Conservation (phyloP, 2,113 vertebrate species). For the Corythaeola cristata region DNA sequence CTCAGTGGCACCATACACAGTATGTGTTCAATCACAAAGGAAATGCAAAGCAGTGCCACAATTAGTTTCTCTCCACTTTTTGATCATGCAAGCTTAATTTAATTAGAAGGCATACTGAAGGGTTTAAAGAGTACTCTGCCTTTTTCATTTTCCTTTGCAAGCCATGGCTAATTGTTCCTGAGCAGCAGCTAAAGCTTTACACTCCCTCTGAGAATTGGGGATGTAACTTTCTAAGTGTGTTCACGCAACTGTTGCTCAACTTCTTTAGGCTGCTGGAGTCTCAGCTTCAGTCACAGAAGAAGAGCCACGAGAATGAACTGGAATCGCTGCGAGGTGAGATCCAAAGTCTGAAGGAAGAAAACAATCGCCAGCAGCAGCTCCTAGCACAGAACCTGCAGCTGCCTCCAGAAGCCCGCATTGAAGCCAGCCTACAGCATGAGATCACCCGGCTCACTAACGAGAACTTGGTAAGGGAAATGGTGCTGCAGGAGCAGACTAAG, state of each 20-base stretch:
- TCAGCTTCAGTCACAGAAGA: conserved; percentile 92
- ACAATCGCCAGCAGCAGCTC: conserved; percentile 96
- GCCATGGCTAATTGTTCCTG: conserved; percentile 39
- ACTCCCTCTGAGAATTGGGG: not conserved
- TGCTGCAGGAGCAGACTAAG: not conserved
- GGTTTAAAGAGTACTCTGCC: conserved; percentile 51
- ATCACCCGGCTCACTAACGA: conserved; percentile 97
- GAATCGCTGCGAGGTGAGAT: conserved; percentile 90
- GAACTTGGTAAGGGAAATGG: conserved; percentile 84
- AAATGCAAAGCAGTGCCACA: not conserved
- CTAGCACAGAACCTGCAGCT: conserved; percentile 97
- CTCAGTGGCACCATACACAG: not conserved
- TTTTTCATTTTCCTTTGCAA: conserved; percentile 56
- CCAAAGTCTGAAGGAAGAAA: conserved; percentile 95
- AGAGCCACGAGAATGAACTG: conserved; percentile 87
- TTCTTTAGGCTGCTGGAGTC: conserved; percentile 88
- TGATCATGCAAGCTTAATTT: conserved; percentile 26
- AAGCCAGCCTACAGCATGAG: conserved; percentile 97
- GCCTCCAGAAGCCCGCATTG: conserved; percentile 94
- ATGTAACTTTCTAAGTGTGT: not conserved
- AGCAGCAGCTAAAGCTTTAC: conserved; percentile 36
- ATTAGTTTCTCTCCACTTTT: not conserved
- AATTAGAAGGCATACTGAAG: conserved; percentile 48
- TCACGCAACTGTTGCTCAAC: not conserved
- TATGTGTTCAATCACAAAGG: not conserved